Evolutionary conservation across 2,888 invertebrate genomes (phyloP).

Genomic region (Bombylius discolor): DNA sequence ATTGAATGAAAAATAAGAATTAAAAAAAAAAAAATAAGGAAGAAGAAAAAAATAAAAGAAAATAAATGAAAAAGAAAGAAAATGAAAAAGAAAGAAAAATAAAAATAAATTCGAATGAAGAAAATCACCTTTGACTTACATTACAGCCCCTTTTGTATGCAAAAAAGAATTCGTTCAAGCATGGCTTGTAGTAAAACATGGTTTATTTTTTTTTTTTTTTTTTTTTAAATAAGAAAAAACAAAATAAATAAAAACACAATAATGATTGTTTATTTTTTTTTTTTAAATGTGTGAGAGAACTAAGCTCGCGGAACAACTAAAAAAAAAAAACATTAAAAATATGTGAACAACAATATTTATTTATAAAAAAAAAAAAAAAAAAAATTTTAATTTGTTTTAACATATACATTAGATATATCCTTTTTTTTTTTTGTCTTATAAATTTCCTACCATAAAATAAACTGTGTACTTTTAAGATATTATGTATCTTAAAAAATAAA

Average conservation of each 20-base stretch:
- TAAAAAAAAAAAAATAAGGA: slow-evolving; percentile 11
- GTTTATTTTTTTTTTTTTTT: slow-evolving; percentile 1
- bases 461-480: not conserved
- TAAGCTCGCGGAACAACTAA: no score
- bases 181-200: slow-evolving; percentile 12
- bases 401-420: not conserved
- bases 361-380: no score
- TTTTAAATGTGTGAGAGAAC: no score
- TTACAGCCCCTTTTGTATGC: slow-evolving; percentile 14
- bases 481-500: not conserved
- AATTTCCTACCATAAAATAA: no score
- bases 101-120: slow-evolving; percentile 4
- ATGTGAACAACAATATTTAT: no score
- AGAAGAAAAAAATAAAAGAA: slow-evolving; percentile 9
- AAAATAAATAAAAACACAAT: not conserved
- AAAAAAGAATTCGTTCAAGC: slow-evolving; percentile 15
- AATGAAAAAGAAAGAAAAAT: slow-evolving; percentile 1
- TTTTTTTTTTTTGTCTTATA: not conserved
- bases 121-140: slow-evolving; percentile 15
- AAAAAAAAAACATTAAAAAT: no score
- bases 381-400: no score
- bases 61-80: not conserved
- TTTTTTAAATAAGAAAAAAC: not conserved
- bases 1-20: not conserved
- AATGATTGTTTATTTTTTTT: no score